phyloP scores from a whole-genome alignment of 1,140 invertebrate genomes.

The Coptotermes formosanus region DNA sequence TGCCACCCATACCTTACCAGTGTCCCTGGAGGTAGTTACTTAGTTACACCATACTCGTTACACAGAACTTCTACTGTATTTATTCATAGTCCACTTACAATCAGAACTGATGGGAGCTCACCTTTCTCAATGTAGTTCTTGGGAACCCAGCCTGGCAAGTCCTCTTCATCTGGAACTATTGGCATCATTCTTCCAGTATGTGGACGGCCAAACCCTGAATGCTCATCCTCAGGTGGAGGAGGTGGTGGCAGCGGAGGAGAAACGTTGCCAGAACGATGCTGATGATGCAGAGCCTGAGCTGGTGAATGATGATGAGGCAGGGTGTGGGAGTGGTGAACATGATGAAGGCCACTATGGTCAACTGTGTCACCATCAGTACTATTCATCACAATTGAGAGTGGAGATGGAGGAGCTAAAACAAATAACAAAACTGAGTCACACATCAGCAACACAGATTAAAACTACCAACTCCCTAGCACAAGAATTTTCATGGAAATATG shows the following conservation, averaged over 20 bases:
- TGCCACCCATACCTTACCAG: too few species aligned
- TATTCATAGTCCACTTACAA: too few species aligned
- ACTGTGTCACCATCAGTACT: not conserved
- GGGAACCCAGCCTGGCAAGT: conserved; percentile 86
- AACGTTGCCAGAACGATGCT: conserved; percentile 38
- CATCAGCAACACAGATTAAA: too few species aligned
- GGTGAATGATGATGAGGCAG: conserved; percentile 30
- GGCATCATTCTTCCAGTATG: conserved; percentile 62
- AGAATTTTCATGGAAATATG: too few species aligned
- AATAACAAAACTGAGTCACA: not conserved
- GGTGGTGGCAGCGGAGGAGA: conserved; percentile 79
- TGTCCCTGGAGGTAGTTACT: too few species aligned
- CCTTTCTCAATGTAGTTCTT: conserved; percentile 98
- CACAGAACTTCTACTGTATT: too few species aligned
- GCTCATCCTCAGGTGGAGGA: conserved; percentile 74
- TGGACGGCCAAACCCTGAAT: conserved; percentile 69
- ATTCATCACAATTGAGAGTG: conserved; percentile 53
- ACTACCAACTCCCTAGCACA: too few species aligned
- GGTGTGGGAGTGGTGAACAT: conserved; percentile 52
- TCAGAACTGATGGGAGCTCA: conserved; percentile 44
- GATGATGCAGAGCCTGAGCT: conserved; percentile 35
- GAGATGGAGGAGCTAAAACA: conserved; percentile 70
- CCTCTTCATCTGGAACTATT: conserved; percentile 82
- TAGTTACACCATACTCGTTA: too few species aligned
- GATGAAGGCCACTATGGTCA: conserved; percentile 42